Evolutionary conservation across 1,140 invertebrate genomes (phyloP), one percentile per base, ranked within the genome.

Genomic region (Brachionus angularis): DNA sequence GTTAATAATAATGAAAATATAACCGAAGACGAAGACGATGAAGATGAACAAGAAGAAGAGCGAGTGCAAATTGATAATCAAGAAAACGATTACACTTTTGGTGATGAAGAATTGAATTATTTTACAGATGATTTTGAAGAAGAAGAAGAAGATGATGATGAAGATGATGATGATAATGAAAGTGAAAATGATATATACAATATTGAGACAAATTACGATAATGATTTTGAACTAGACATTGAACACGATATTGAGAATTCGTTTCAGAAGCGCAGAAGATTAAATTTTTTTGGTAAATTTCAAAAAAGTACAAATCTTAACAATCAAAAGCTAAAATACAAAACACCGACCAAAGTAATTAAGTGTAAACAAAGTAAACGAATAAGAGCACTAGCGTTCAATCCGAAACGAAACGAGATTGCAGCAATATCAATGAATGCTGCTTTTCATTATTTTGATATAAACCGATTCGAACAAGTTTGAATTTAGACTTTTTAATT

Each of bases 371-470:
- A 82, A 76, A 81, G 82, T 5, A 86, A 79, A 81, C 93, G 90
- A 84, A 87, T 95, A 12, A 85, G 93, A 72, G 91, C 92, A 23
- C 80, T 96, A 18, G 88, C 89, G 25, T 94, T 91, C 76, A 93
- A 95, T 79, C 86, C 88, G 75, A 74, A 76, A 5, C 75, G 74
- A 69, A 75, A 77, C 73, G 91, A 95, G 83, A 86, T 96, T 55
- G 91, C 90, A 1, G 90, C 90, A n/a, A 82, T 96, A 12, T 93
- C 91, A 0, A 83, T 94, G 1, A 95, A 96, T 83, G 91, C 91
- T 53, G 87, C 85, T 75, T 73, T 93, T 77, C 92, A 96, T 88
- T 87, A 95, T 67, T 96, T 91, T 87, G 89, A 89, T 82, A 89
- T 91, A 2, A 87, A 91, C 78, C 88, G 86, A 16, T 94, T 89